These are phyloP conservation scores for Psittacula cyanocephala DNA, from an alignment of 2,113 vertebrate species.

Conservation along the genomic window DNA sequence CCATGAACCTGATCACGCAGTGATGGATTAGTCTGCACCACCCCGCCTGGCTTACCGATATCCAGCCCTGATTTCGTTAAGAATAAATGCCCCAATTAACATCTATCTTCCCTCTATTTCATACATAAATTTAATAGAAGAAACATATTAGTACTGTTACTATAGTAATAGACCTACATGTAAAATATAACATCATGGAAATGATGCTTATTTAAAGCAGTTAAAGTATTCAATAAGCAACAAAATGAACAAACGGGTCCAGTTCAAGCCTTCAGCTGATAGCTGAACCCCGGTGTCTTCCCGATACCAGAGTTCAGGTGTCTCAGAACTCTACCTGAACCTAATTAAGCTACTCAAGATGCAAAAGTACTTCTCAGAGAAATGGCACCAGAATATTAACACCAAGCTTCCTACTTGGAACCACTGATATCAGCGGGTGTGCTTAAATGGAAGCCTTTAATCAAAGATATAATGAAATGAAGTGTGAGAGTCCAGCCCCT, in stretches of 20 bases:
- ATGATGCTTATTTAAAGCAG: neutral
- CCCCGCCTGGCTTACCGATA: neutral
- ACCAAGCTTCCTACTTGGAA: neutral
- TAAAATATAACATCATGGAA: neutral
- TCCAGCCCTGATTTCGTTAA: neutral
- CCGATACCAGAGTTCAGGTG: accelerated
- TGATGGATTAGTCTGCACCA: neutral
- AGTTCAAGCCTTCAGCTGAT: neutral
- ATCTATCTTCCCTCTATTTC: neutral
- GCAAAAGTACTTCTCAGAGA: neutral
- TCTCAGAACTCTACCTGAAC: neutral
- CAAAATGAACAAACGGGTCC: neutral
- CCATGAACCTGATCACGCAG: accelerated
- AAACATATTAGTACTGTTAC: neutral
- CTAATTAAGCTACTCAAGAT: neutral
- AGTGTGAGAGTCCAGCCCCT: neutral
- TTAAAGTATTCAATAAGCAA: neutral
- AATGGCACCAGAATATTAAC: neutral
- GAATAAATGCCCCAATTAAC: neutral
- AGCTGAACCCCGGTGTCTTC: neutral
- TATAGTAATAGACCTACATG: neutral
- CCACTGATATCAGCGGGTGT: neutral
- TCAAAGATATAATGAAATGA: conserved; percentile 1
- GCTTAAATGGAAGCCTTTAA: neutral
- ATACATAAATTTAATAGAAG: neutral